Evolutionary conservation across 2,797 vertebrate species (phyloP), one percentile per base, ranked within the genome.

Genomic region (Falco concolor): DNA sequence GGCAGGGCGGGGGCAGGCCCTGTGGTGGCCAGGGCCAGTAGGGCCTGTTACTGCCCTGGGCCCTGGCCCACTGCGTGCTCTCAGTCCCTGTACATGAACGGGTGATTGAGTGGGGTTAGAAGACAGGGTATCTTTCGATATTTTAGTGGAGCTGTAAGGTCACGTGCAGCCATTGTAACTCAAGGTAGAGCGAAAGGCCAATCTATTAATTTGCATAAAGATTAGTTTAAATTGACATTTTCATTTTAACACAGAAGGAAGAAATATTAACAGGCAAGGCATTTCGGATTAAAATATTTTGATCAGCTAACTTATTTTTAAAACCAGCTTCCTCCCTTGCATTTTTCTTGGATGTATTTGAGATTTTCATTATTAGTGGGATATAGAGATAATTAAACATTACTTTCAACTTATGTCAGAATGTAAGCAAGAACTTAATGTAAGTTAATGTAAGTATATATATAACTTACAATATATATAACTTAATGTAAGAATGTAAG

Each of bases 301-400:
- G 38, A 93, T 91, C 80, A 87, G 59, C 73, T 89, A 60, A 74
- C 83, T 90, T 82, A 45, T 89, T 92, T 84, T 73, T 61, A 86
- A 85, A 89, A 75, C 11, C 9, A 44, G 14, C 49, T 94, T 90
- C n/a, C 56, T 90, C 20, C 63, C 47, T 70, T 77, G 57, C 80
- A 12, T 93, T 82, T 95, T 89, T 92, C 79, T 90, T 91, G 45
- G 40, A 78, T 89, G 53, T 50, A 45, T 94, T 97, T 93, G 78
- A 92, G 94, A 94, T 90, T 84, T 97, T 95, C 36, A 84, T 95
- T 93, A 95, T 86, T 78, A 86, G 78, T 92, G 53, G 50, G 63
- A 89, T 88, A 65, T 69, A 75, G 65, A 89, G 59, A 94, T 93
- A 97, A 96, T 94, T 95, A 90, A 93, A 96, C 84, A 89, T 90